Conservation (phyloP, 2,113 vertebrate species). For the Phodopus roborovskii region DNA sequence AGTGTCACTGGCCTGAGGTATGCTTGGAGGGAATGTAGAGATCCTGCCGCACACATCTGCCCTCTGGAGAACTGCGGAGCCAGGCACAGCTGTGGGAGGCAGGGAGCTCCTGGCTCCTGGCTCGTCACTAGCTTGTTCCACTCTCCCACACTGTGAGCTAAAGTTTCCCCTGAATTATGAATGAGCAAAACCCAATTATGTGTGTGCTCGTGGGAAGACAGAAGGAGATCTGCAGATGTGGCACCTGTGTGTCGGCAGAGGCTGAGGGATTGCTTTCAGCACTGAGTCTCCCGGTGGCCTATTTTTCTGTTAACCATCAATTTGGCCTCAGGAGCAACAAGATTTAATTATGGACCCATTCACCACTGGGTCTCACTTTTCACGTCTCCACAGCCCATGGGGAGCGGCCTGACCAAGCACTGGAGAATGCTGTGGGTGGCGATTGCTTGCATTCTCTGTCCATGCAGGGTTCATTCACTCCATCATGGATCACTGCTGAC, state of each 20-base stretch:
- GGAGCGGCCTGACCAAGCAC: fast-evolving
- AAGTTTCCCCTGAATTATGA: conserved; percentile 49
- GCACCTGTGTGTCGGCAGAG: not conserved
- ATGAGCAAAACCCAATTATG: conserved; percentile 36
- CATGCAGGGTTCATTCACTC: conserved; percentile 1
- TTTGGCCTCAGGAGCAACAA: conserved; percentile 32
- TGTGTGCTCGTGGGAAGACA: not conserved
- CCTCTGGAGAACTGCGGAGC: not conserved
- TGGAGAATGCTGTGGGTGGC: not conserved
- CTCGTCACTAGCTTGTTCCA: not conserved
- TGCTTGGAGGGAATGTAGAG: not conserved
- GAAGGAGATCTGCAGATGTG: not conserved
- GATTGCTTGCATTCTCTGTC: not conserved
- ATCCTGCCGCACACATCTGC: not conserved
- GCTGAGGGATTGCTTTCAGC: not conserved
- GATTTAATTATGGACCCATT: conserved; percentile 30
- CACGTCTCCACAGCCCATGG: fast-evolving
- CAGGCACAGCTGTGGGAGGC: not conserved
- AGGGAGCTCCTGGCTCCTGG: not conserved
- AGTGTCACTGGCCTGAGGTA: not conserved
- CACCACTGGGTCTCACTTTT: conserved; percentile 34
- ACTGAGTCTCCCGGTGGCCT: not conserved
- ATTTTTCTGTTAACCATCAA: not conserved
- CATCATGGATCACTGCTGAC: not conserved
- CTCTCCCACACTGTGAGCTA: conserved; percentile 2